Conservation (phyloP, 2,888 invertebrate species). For the Tipula vernalis region DNA sequence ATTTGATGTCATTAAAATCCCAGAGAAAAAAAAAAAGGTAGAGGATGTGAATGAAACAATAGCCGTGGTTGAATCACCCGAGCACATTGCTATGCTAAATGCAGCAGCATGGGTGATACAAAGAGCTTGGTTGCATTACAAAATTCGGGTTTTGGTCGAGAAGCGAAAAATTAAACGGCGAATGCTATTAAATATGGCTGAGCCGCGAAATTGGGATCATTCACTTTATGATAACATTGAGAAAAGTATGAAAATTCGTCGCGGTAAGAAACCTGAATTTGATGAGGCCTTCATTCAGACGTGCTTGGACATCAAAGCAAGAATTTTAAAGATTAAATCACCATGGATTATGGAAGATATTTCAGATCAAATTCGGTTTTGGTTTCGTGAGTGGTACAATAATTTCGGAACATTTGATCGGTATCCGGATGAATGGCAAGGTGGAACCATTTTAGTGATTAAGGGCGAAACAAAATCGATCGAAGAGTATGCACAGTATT, state of each 20-base stretch:
- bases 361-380: conserved; percentile 58
- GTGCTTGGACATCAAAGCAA: conserved; percentile 35
- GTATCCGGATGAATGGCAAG: conserved; percentile 37
- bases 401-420: conserved; percentile 32
- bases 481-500: conserved; percentile 29
- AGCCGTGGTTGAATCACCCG: not conserved
- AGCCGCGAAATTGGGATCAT: not conserved
- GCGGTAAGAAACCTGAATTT: conserved; percentile 13
- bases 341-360: conserved; percentile 56
- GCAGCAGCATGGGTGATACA: not conserved
- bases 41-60: not conserved
- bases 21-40: not conserved
- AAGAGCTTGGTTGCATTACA: not conserved
- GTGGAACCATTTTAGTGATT: conserved; percentile 38
- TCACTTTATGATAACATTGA: not conserved
- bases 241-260: not conserved
- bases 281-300: conserved; percentile 30
- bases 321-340: conserved; percentile 36
- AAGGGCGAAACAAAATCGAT: conserved; percentile 34
- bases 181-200: not conserved
- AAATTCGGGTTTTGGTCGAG: not conserved
- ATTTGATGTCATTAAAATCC: not conserved
- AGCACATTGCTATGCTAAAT: not conserved
- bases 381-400: conserved; percentile 52
- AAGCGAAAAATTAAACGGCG: not conserved